Base-by-base conservation (phyloP, 2,888 invertebrate species). In the Tipula vernalis region DNA sequence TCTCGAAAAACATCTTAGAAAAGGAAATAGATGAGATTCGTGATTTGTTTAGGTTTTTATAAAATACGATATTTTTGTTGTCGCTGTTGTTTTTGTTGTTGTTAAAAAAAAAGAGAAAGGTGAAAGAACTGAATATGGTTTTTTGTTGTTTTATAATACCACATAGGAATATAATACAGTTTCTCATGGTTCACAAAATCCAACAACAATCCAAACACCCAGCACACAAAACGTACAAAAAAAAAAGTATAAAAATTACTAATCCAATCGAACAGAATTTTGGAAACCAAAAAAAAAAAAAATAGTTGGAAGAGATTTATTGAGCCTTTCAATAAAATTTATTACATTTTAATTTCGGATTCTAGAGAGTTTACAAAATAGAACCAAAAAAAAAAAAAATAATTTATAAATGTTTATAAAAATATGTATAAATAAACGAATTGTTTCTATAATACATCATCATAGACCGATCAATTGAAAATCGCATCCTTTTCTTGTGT, bases 251-350 rank as follows among this genome's bases (percentile, higher is more conserved):
- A 71, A 18, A 28, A 71, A 71, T 71, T 71, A 71, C 71, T 71
- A 71, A 71, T 71, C 71, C 71, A 71, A 71, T 71, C 18, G 28
- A 71, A 28, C 71, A 71, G 71, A 71, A 28, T 28, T 71, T 71
- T 71, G 71, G 28, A 71, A 71, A 71, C 71, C 28, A 71, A 28
- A 39, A 3, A 71, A 71, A 10, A 28, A 71, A 28, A 18, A 71
- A 71, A 28, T 71, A 71, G 71, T 71, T 71, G 71, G 71, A 71
- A 28, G 71, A 71, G 71, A 71, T 71, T 71, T 71, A 71, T 71
- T 71, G 71, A 71, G 71, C 71, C 71, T 71, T 71, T 71, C 71
- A 71, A 71, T 71, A 71, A 71, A 71, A 71, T 71, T 71, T 71
- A 71, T 71, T 71, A 71, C 71, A 71, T 71, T 71, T 71, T 71